Conservation (phyloP, 2,888 invertebrate genomes). For the Drosophila anceps region DNA sequence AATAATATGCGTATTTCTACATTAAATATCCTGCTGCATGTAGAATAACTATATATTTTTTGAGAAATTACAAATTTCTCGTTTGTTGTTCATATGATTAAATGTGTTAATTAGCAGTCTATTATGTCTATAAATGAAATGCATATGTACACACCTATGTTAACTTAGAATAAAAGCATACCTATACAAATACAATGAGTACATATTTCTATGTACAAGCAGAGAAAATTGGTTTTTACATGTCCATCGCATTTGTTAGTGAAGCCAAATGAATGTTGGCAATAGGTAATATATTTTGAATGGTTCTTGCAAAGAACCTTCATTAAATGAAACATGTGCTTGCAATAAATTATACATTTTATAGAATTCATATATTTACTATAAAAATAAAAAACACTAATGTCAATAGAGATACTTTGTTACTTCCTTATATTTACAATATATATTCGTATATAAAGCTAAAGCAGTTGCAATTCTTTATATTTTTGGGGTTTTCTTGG, state of each 20-base stretch:
- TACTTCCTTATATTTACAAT: constrained; percentile 64
- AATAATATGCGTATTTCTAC: constrained; percentile 31
- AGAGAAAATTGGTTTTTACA: constrained; percentile 42
- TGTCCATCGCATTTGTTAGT: constrained; percentile 57
- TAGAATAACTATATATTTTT: constrained; percentile 46
- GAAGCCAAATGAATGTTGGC: constrained; percentile 44
- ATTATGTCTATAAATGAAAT: constrained; percentile 30
- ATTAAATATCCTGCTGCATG: constrained; percentile 20
- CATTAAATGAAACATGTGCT: constrained; percentile 55
- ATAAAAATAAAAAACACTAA: constrained; percentile 42
- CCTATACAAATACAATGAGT: constrained; percentile 18
- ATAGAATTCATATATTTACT: constrained; percentile 56
- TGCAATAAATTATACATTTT: constrained; percentile 63
- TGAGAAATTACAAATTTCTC: constrained; percentile 58
- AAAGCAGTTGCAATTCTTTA: constrained; percentile 21
- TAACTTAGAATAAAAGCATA: constrained; percentile 40
- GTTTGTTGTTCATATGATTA: constrained; percentile 65
- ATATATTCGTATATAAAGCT: constrained; percentile 55
- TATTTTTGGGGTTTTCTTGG: not conserved
- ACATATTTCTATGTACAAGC: constrained; percentile 21
- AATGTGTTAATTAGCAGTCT: constrained; percentile 62
- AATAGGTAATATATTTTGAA: constrained; percentile 39
- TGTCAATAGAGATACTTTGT: constrained; percentile 57
- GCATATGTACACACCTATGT: constrained; percentile 31
- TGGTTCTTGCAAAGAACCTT: constrained; percentile 56